Evolutionary conservation across 2,888 invertebrate genomes (phyloP).

Genomic region (Drepanosiphum platanoidis): DNA sequence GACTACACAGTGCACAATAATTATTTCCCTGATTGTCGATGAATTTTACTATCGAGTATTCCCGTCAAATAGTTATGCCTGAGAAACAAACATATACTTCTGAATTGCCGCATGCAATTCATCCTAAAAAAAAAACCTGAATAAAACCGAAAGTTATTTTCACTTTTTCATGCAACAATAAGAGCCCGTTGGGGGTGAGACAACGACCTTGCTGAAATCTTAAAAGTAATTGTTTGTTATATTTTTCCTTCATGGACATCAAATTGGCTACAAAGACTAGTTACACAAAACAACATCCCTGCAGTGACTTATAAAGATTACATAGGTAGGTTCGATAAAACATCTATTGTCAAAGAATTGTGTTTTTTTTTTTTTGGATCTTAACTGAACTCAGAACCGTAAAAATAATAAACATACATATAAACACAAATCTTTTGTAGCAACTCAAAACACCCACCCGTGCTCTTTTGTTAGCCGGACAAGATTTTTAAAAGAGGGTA

Average conservation of each 20-base stretch:
- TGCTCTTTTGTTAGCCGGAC: constrained; percentile 52
- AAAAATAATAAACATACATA: not conserved
- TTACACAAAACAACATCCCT: constrained; percentile 58
- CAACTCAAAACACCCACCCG: constrained; percentile 4
- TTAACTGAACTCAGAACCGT: constrained; percentile 11
- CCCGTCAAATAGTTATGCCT: not conserved
- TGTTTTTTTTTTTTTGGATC: constrained; percentile 29
- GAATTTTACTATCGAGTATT: constrained; percentile 38
- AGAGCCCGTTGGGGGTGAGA: constrained; percentile 52
- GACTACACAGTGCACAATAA: constrained; percentile 48
- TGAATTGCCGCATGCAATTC: not conserved
- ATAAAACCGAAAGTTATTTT: constrained; percentile 57
- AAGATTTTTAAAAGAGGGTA: constrained; percentile 51
- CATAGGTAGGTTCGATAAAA: constrained; percentile 13
- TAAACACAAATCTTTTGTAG: not conserved
- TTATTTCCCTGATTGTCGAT: constrained; percentile 54
- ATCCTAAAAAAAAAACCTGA: constrained; percentile 5
- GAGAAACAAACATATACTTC: constrained; percentile 15
- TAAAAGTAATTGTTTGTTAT: constrained; percentile 51
- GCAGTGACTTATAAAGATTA: constrained; percentile 45
- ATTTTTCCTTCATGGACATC: constrained; percentile 38
- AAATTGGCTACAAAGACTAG: constrained; percentile 46
- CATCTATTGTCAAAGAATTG: constrained; percentile 40
- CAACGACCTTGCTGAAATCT: constrained; percentile 50
- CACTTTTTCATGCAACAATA: constrained; percentile 49